A percentile compares a stretch with the other conserved stretches of the same genome.
These are phyloP conservation scores for Erynnis tages DNA, from an alignment of 2,888 invertebrate genomes.

Conservation along the genomic window DNA sequence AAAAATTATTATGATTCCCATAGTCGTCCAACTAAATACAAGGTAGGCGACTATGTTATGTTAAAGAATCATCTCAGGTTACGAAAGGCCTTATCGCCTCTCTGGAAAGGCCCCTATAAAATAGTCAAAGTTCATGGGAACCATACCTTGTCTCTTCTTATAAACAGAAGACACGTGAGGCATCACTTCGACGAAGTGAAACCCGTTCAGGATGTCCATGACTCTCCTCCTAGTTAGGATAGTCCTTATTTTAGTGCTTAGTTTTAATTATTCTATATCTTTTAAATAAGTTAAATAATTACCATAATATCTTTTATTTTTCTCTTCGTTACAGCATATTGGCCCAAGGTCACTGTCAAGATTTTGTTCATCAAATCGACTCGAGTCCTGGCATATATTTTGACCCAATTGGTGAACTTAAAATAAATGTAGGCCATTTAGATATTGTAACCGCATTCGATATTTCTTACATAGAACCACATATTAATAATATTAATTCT, in stretches of 20 bases:
- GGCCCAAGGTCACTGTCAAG: background rate
- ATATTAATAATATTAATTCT: slow-evolving; percentile 7
- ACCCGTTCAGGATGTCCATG: no score
- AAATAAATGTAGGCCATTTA: background rate
- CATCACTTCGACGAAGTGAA: slow-evolving; percentile 34
- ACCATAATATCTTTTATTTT: no score
- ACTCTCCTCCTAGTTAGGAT: no score
- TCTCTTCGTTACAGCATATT: slow-evolving; percentile 1
- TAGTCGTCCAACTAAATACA: slow-evolving; percentile 28
- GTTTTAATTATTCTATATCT: no score
- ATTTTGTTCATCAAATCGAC: slow-evolving; percentile 1
- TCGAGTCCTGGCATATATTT: slow-evolving; percentile 10
- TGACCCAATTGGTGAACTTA: slow-evolving; percentile 2
- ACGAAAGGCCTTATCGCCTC: slow-evolving; percentile 34
- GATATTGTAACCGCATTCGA: slow-evolving; percentile 1
- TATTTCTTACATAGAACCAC: background rate
- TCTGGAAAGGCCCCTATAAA: slow-evolving; percentile 40
- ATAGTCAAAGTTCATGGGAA: slow-evolving; percentile 36
- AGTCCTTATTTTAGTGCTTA: no score
- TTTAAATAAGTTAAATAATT: no score
- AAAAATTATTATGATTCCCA: slow-evolving; percentile 37
- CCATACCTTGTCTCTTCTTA: slow-evolving; percentile 32
- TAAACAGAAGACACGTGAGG: slow-evolving; percentile 33
- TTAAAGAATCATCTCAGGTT: slow-evolving; percentile 34
- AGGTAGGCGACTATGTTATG: slow-evolving; percentile 35